These are phyloP conservation scores for Trichoplax adhaerens DNA, from an alignment of 37 sponge, comb jelly and placozoan genomes.

Conservation along the genomic window DNA sequence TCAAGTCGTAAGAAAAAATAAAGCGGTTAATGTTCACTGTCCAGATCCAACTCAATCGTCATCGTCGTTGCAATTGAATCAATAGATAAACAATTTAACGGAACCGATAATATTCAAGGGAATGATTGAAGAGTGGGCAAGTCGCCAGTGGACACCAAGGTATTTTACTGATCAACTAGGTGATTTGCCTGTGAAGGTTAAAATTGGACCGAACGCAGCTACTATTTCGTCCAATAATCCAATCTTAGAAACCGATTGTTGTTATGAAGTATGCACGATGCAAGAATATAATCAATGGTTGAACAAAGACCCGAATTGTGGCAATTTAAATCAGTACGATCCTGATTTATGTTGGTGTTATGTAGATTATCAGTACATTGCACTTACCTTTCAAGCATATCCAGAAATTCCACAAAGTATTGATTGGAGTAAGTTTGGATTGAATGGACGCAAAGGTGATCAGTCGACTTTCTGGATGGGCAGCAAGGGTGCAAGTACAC, in stretches of 20 bases:
- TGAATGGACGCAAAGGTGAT: slow-evolving; percentile 29
- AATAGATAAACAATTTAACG: too few species aligned
- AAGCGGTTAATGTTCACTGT: too few species aligned
- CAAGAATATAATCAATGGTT: slow-evolving; percentile 47
- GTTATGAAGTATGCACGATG: slow-evolving; percentile 25
- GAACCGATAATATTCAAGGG: too few species aligned
- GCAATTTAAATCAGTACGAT: neutral
- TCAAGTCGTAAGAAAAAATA: too few species aligned
- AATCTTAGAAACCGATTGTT: slow-evolving; percentile 58
- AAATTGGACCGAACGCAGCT: too few species aligned
- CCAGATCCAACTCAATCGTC: too few species aligned
- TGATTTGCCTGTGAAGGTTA: too few species aligned
- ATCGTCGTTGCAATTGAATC: too few species aligned
- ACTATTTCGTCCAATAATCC: too few species aligned
- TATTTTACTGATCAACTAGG: too few species aligned
- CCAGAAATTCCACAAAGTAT: slow-evolving; percentile 22
- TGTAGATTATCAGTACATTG: slow-evolving; percentile 76
- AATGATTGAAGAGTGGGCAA: too few species aligned
- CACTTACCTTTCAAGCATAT: slow-evolving; percentile 20
- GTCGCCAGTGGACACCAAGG: too few species aligned
- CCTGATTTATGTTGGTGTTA: slow-evolving; percentile 44
- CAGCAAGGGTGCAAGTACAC: slow-evolving; percentile 69
- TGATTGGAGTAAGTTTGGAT: slow-evolving; percentile 68
- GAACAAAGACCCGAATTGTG: neutral
- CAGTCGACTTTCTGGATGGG: slow-evolving; percentile 78